These are phyloP conservation scores for Palaemon carinicauda DNA, from an alignment of 1,140 invertebrate genomes.

Conservation along the genomic window DNA sequence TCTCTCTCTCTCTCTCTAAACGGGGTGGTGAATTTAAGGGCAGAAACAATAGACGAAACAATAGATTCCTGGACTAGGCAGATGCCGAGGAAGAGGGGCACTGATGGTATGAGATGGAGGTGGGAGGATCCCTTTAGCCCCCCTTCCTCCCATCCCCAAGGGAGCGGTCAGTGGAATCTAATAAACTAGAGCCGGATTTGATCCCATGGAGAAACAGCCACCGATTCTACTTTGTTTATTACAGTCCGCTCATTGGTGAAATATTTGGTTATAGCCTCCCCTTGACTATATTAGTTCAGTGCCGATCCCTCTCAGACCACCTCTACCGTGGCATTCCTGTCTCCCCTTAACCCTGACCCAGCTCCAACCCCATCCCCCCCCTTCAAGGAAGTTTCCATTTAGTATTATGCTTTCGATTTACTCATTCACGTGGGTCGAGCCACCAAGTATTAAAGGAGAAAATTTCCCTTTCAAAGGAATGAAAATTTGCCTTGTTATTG, in stretches of 20 bases:
- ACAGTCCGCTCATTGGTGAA: conserved; percentile 33
- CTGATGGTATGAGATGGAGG: neutral
- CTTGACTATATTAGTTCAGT: neutral
- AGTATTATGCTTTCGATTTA: no score
- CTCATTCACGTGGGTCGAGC: neutral
- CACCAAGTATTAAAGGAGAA: no score
- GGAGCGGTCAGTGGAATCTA: conserved; percentile 47
- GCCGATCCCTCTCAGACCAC: neutral
- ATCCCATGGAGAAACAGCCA: conserved; percentile 17
- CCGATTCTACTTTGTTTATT: conserved; percentile 44
- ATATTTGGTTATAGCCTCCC: conserved; percentile 44
- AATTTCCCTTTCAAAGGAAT: no score
- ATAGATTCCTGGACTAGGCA: neutral
- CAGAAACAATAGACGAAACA: neutral
- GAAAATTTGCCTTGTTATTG: no score
- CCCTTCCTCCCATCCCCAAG: neutral
- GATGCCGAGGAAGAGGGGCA: neutral
- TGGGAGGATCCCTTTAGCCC: neutral
- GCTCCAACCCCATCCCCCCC: no score
- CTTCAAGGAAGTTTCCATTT: no score
- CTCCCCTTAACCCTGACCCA: no score
- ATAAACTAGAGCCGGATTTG: conserved; percentile 39
- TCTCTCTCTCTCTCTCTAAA: conserved; percentile 15
- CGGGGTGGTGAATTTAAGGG: neutral
- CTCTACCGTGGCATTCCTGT: neutral